These are phyloP conservation scores for Caenorhabditis drosophilae DNA, from an alignment of 2,888 invertebrate genomes.

Conservation along the genomic window DNA sequence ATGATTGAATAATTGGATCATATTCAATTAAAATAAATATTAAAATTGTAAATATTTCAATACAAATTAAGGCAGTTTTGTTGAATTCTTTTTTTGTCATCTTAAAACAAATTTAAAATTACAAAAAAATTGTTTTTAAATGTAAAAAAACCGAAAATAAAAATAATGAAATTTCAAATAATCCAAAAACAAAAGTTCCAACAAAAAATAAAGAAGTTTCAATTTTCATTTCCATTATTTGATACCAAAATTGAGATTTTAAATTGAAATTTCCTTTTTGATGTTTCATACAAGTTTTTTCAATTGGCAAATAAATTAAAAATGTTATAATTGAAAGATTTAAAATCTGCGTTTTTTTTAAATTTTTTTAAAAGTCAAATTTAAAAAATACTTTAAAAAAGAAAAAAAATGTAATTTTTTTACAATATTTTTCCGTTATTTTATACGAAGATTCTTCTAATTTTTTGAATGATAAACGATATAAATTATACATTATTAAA, in stretches of 20 bases:
- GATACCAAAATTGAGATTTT: background rate
- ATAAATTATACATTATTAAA: too few species aligned
- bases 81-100: background rate
- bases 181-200: too few species aligned
- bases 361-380: too few species aligned
- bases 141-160: background rate
- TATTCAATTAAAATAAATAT: background rate
- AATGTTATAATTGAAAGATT: too few species aligned
- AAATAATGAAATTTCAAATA: background rate
- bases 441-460: too few species aligned
- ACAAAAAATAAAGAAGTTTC: background rate
- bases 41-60: background rate
- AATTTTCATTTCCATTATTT: background rate
- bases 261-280: background rate
- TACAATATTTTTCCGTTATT: too few species aligned
- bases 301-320: background rate
- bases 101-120: too few species aligned
- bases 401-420: too few species aligned
- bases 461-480: too few species aligned
- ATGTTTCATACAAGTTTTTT: background rate
- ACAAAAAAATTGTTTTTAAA: background rate
- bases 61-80: background rate
- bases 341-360: too few species aligned
- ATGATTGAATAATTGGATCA: background rate
- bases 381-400: too few species aligned